These are phyloP conservation scores for Cardinalis cardinalis DNA, from an alignment of 2,113 vertebrate genomes.

Conservation along the genomic window DNA sequence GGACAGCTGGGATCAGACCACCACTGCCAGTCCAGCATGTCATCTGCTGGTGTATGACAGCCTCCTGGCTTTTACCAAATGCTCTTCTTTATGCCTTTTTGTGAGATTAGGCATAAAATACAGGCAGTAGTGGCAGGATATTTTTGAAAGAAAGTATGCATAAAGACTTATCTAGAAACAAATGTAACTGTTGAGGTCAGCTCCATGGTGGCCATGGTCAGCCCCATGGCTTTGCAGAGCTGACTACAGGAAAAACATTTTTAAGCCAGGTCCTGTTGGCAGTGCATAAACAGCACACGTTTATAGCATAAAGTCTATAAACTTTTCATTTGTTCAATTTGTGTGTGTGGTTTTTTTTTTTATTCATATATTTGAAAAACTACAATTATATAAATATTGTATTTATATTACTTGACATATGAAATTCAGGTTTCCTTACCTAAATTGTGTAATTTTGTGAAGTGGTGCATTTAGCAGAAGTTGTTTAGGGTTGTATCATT, in stretches of 20 bases:
- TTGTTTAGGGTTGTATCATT: slow-evolving; percentile 52
- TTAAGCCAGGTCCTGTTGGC: background rate
- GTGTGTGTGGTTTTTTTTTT: background rate
- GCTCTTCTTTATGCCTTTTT: background rate
- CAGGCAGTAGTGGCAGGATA: background rate
- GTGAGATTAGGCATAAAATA: background rate
- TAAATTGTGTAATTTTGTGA: slow-evolving; percentile 54
- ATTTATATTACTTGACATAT: slow-evolving; percentile 47
- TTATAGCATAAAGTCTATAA: background rate
- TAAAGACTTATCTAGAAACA: background rate
- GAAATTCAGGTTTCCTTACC: slow-evolving; percentile 22
- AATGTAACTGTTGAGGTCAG: background rate
- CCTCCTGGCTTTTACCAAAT: background rate
- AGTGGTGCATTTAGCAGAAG: slow-evolving; percentile 56
- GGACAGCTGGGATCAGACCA: background rate
- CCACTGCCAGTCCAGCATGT: background rate
- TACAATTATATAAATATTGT: slow-evolving; percentile 26
- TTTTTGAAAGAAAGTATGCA: background rate
- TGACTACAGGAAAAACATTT: background rate
- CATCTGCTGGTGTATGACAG: background rate
- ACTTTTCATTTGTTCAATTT: slow-evolving; percentile 6
- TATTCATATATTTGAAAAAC: slow-evolving; percentile 22
- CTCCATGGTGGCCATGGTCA: background rate
- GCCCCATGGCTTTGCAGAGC: background rate
- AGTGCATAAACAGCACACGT: background rate